Base-by-base conservation (phyloP, 2,113 vertebrate species). In the Microcebus ravelobensis region DNA sequence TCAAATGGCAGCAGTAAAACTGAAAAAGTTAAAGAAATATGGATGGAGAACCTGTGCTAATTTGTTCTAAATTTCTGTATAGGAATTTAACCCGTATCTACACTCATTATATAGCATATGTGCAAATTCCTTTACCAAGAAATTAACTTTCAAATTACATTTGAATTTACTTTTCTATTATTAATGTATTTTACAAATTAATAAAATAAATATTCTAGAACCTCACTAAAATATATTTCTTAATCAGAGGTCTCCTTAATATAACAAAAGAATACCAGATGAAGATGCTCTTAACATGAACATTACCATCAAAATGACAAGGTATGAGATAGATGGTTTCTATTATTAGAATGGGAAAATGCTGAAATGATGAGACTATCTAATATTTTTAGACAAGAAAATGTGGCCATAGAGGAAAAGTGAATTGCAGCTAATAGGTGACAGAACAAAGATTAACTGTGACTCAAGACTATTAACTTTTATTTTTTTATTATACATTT, bases 381-480 rank as follows among this genome's bases (percentile, higher is more conserved):
- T 61, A 59, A 71, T 39, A 79, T 61, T 95, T 91, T 84, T n/a
- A 88, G 34, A 87, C 34, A 23, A 65, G 70, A 92, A 96, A 50
- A 70, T 31, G 25, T 85, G 73, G 45, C 48, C 23, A 73, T 11
- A 81, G 71, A 59, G 82, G 20, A 92, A 85, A 71, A 88, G 42
- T 42, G 76, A 94, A 73, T 83, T 79, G 25, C 11, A 73, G 36
- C 48, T 95, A 79, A 81, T 63, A 63, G 9, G 39, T 52, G 18
- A 73, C 50, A 88, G 74, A 92, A 57, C 27, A 97, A 90, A 96
- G 73, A 93, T 93, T 68, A 93, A 90, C 90, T 61, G 84, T 67
- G 50, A 92, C 55, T 94, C 67, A 76, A 90, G 52, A 39, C 63
- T 92, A 92, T 92, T 96, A 92, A 70, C 73, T 42, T 96, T 79